Percentiles rank a stretch among this genome's conserved stretches.
Evolutionary conservation across 2,888 invertebrate species (phyloP).

Genomic region (Eristalis pertinax): DNA sequence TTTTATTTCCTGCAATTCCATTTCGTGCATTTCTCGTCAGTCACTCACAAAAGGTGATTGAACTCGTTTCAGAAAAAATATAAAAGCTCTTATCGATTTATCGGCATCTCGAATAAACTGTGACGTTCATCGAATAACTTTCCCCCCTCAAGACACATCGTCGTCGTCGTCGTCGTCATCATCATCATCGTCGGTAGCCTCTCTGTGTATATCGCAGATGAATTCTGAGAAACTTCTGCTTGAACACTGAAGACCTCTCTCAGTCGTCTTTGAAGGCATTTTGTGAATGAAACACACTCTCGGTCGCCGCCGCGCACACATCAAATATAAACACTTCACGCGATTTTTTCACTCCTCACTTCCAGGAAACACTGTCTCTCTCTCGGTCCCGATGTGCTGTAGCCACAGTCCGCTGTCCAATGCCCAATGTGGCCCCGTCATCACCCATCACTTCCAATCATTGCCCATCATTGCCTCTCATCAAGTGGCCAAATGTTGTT

Average conservation of each 20-base stretch:
- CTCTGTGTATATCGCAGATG: not conserved
- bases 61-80: not conserved
- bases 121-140: not conserved
- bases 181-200: not conserved
- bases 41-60: not conserved
- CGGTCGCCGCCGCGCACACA: not conserved
- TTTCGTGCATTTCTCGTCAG: not conserved
- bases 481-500: slow-evolving; percentile 33
- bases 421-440: not conserved
- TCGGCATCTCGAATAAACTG: not conserved
- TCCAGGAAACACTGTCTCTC: not conserved
- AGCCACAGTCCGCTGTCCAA: not conserved
- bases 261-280: not conserved
- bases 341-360: not conserved
- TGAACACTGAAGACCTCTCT: not conserved
- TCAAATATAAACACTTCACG: not conserved
- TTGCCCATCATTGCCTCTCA: slow-evolving; percentile 24
- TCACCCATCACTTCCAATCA: not conserved
- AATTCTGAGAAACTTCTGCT: not conserved
- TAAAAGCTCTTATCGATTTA: not conserved
- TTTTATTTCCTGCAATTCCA: not conserved
- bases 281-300: not conserved
- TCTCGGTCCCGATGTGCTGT: not conserved
- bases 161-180: no score
- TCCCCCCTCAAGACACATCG: not conserved